phyloP scores from a whole-genome alignment of 1,140 invertebrate genomes.

The Rhynchophorus ferrugineus region DNA sequence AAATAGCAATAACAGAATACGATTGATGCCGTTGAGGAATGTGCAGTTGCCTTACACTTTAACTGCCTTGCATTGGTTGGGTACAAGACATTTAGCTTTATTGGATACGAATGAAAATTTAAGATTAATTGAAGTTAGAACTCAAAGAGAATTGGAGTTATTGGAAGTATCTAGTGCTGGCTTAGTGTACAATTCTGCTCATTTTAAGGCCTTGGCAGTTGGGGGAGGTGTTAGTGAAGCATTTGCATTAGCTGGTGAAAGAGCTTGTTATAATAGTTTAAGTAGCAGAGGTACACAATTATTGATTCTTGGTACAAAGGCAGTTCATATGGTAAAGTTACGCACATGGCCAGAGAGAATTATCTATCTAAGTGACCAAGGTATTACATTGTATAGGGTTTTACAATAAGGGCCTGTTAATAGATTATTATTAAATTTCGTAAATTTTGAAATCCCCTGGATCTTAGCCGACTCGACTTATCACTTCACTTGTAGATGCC shows the following conservation, averaged over 20 bases:
- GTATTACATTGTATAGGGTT: background rate
- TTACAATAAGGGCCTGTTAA: background rate
- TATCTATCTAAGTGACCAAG: slow-evolving; percentile 60
- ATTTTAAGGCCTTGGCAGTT: slow-evolving; percentile 82
- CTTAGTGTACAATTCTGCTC: slow-evolving; percentile 84
- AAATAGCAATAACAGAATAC: slow-evolving; percentile 44
- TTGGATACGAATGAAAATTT: slow-evolving; percentile 80
- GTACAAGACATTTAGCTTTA: slow-evolving; percentile 74
- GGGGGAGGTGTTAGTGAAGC: slow-evolving; percentile 57
- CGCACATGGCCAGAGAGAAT: slow-evolving; percentile 76
- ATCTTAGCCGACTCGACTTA: no score
- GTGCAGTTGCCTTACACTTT: slow-evolving; percentile 61
- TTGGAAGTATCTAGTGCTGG: slow-evolving; percentile 76
- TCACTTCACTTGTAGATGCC: no score
- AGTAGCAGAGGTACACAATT: slow-evolving; percentile 74
- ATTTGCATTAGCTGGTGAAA: slow-evolving; percentile 59
- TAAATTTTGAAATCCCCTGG: no score
- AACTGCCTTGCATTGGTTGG: slow-evolving; percentile 79
- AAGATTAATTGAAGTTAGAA: slow-evolving; percentile 81
- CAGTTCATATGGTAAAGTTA: slow-evolving; percentile 71
- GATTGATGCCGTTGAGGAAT: slow-evolving; percentile 58
- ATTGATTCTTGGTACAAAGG: slow-evolving; percentile 75
- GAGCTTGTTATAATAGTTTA: slow-evolving; percentile 86
- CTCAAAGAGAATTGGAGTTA: slow-evolving; percentile 75
- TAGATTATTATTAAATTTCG: no score